Percentiles rank a stretch among this genome's conserved stretches.
Evolutionary conservation across 2,888 invertebrate species (phyloP).

Genomic region (Meiosimyza platycephala): DNA sequence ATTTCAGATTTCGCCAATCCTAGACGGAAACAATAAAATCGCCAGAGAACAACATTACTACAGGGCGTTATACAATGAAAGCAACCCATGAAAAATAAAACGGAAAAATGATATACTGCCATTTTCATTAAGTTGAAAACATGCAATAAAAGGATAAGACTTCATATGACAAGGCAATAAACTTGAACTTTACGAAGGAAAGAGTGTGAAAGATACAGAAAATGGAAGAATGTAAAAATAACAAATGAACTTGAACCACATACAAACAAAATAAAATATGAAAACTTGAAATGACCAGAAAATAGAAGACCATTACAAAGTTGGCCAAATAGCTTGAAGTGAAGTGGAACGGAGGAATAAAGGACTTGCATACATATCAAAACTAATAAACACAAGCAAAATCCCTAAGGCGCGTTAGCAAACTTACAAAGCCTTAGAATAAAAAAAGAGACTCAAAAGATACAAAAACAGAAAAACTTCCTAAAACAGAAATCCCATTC

Average conservation of each 20-base stretch:
- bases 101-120: background rate
- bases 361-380: slow-evolving; percentile 15
- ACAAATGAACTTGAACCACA: slow-evolving; percentile 14
- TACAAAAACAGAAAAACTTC: background rate
- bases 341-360: slow-evolving; percentile 9
- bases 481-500: background rate
- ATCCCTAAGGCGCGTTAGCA: slow-evolving; percentile 1
- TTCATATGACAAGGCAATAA: slow-evolving; percentile 40
- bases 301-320: background rate
- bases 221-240: slow-evolving; percentile 13
- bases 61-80: background rate
- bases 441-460: slow-evolving; percentile 8
- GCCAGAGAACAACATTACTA: background rate
- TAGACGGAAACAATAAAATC: background rate
- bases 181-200: slow-evolving; percentile 16
- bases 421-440: background rate
- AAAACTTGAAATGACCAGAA: slow-evolving; percentile 21
- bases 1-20: slow-evolving; percentile 7
- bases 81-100: background rate
- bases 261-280: slow-evolving; percentile 21
- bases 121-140: slow-evolving; percentile 5
- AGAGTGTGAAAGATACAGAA: background rate
- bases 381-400: slow-evolving; percentile 31
- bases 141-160: slow-evolving; percentile 3
- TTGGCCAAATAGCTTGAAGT: background rate